These are phyloP conservation scores for Chironomus striatipennis DNA, from an alignment of 1,140 invertebrate genomes.

Conservation along the genomic window DNA sequence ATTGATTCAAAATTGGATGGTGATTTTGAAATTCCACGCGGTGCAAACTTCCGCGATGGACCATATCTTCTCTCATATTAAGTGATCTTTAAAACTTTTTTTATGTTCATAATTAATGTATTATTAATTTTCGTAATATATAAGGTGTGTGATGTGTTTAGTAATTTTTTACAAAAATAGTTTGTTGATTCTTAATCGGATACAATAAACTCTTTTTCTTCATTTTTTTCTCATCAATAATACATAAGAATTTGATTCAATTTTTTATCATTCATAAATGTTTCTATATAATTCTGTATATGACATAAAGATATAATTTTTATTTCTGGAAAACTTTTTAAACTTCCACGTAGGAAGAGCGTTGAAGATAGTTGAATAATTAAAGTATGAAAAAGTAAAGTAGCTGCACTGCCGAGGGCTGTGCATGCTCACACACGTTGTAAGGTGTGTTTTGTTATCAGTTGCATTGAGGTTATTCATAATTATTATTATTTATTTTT, in stretches of 20 bases:
- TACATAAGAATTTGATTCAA: constrained; percentile 6
- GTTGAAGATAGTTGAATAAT: too few relatives aligned
- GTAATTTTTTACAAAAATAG: constrained; percentile 5
- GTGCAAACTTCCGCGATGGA: not conserved
- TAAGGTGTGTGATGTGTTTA: not conserved
- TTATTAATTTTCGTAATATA: not conserved
- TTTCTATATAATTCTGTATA: not conserved
- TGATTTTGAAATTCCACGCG: not conserved
- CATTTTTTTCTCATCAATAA: not conserved
- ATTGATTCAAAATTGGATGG: not conserved
- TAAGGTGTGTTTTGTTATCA: not conserved
- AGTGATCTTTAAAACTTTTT: not conserved
- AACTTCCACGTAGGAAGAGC: too few relatives aligned
- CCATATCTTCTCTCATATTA: constrained; percentile 13
- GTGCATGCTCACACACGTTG: not conserved
- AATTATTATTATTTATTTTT: not conserved
- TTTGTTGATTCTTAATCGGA: not conserved
- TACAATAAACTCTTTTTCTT: too few relatives aligned
- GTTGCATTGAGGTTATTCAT: constrained; percentile 12
- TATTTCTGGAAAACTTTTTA: too few relatives aligned
- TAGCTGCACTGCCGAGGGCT: not conserved
- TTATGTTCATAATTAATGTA: too few relatives aligned
- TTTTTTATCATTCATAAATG: too few relatives aligned
- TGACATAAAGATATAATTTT: not conserved
- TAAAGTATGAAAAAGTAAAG: not conserved